phyloP scores from a whole-genome alignment of 2,888 invertebrate genomes.

The Teleiodes luculella region DNA sequence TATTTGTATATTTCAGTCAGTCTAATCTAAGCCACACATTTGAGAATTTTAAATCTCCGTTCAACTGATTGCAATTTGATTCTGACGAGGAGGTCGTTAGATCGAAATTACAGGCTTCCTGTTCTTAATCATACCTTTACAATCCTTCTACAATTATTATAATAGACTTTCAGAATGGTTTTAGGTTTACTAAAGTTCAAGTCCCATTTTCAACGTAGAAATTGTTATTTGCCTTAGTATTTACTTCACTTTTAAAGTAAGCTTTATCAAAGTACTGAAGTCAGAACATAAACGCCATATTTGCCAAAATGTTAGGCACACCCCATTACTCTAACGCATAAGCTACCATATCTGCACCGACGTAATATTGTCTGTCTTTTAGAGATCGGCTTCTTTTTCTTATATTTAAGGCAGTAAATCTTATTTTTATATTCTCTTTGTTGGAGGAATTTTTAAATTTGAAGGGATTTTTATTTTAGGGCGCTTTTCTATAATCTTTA shows the following conservation, averaged over 20 bases:
- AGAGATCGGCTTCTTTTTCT: conserved; percentile 22
- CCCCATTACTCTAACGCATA: conserved; percentile 44
- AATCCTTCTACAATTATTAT: neutral
- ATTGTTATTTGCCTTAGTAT: too few species aligned
- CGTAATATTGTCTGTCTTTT: conserved; percentile 22
- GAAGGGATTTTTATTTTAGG: conserved; percentile 49
- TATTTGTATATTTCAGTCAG: too few species aligned
- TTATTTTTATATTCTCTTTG: too few species aligned
- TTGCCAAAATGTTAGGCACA: conserved; percentile 43
- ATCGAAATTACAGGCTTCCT: neutral
- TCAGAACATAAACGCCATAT: conserved; percentile 48
- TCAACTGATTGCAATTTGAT: too few species aligned
- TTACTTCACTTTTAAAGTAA: too few species aligned
- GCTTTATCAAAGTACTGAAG: conserved; percentile 50
- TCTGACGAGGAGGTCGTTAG: too few species aligned
- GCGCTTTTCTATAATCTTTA: conserved; percentile 58
- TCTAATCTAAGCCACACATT: too few species aligned
- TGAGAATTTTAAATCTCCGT: too few species aligned
- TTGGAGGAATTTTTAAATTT: too few species aligned
- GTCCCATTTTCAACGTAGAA: too few species aligned
- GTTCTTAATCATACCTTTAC: neutral
- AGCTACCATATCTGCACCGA: conserved; percentile 28
- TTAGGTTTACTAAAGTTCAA: too few species aligned
- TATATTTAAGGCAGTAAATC: conserved; percentile 11
- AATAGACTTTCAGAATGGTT: too few species aligned